Evolutionary conservation across 1,140 invertebrate genomes (phyloP), one percentile per base, ranked within the genome.

Genomic region (Neuroterus valhalla): DNA sequence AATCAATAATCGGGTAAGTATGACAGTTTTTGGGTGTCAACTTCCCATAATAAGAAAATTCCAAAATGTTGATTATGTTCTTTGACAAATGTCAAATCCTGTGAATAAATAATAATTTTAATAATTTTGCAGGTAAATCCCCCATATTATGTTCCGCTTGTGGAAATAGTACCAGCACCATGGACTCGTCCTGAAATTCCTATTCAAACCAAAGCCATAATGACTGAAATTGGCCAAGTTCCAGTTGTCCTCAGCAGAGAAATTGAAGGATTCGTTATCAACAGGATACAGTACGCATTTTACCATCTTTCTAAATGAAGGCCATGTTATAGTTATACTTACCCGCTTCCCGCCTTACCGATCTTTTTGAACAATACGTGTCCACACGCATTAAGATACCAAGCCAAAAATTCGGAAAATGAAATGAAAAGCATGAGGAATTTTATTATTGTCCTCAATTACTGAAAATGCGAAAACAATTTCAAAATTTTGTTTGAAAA

Each of bases 81-180:
- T n/a, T n/a, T n/a, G n/a, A n/a, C n/a, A 31, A 6, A 31, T 0
- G 8, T 31, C 31, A 6, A 31, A 31, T 0, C 8, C 31, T 55
- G 6, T 14, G 19, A 72, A 17, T 26, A 66, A 66, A 50, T 1
- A 38, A 11, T 42, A 68, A 46, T 31, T 74, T 68, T 52, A 21
- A 42, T 68, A 44, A 52, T 62, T 68, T 67, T 43, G 14, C 43
- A 95, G 94, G 92, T 98, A 1, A 99, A 99, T 90, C 98, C 98
- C 55, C 98, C 98, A 0, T 98, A 99, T 85, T 99, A 97, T 87
- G 94, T 98, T 10, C 97, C 97, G 0, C 89, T 99, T 42, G 96
- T 98, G 1, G 98, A 99, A 91, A 92, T 99, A 46, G 96, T 99
- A 2, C 98, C 98, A 2, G 96, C 97, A 0, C 95, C 97, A 4